Evolutionary conservation across 2,113 vertebrate species (phyloP).

Genomic region (Leptocoma aspasia): DNA sequence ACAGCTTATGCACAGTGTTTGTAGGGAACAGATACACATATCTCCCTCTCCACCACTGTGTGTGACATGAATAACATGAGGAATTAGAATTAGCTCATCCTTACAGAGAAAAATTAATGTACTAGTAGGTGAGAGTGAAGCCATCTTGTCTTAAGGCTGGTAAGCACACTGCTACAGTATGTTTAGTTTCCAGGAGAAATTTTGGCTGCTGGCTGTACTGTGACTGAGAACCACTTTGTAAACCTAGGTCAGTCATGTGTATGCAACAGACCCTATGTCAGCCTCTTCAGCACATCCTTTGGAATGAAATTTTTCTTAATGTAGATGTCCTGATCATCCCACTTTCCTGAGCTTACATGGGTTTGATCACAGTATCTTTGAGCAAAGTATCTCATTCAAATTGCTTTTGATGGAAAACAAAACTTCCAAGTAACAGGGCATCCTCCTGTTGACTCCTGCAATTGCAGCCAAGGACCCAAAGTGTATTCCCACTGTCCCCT

Average conservation of each 20-base stretch:
- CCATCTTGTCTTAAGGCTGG: neutral
- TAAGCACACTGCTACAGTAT: neutral
- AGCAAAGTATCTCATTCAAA: neutral
- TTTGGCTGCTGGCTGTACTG: neutral
- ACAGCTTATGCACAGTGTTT: neutral
- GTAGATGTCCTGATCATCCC: neutral
- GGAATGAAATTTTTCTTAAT: neutral
- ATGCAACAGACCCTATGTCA: neutral
- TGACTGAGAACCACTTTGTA: neutral
- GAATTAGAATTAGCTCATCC: neutral
- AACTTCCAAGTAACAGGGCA: neutral
- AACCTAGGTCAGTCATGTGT: fast-evolving
- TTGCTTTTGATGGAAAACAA: neutral
- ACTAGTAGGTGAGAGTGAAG: neutral
- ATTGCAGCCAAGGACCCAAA: neutral
- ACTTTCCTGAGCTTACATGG: neutral
- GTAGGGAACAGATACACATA: neutral
- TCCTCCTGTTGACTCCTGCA: neutral
- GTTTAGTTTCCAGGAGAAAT: neutral
- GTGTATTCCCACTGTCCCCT: neutral
- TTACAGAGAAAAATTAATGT: neutral
- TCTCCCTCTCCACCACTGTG: neutral
- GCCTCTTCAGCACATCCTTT: neutral
- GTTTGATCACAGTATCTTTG: neutral
- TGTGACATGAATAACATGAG: neutral